These are phyloP conservation scores for Patella pellucida DNA, from an alignment of 2,888 invertebrate species.

Conservation along the genomic window DNA sequence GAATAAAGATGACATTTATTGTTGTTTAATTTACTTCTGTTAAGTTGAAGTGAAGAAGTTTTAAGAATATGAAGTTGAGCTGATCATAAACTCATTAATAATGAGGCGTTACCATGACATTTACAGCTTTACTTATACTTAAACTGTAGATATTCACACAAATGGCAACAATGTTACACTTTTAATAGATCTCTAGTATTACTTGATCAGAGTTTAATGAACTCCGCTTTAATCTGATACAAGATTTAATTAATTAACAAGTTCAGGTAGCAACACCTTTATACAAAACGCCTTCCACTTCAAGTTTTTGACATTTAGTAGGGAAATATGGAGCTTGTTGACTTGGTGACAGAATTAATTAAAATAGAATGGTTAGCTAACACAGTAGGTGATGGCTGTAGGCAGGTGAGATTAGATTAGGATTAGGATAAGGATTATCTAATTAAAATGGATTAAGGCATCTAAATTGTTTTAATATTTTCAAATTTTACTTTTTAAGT, in stretches of 20 bases:
- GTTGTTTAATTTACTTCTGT: neutral
- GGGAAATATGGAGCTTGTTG: too few relatives aligned
- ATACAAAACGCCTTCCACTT: neutral
- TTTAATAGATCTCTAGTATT: neutral
- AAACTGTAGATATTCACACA: neutral
- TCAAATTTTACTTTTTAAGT: too few relatives aligned
- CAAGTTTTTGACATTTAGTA: neutral
- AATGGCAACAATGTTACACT: neutral
- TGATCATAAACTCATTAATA: neutral
- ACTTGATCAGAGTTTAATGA: too few relatives aligned
- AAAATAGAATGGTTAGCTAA: too few relatives aligned
- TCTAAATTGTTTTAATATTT: too few relatives aligned
- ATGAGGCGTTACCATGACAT: neutral
- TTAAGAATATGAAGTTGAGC: neutral
- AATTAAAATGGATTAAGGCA: too few relatives aligned
- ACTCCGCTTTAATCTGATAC: neutral
- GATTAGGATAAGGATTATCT: too few relatives aligned
- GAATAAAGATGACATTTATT: neutral
- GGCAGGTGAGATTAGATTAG: too few relatives aligned
- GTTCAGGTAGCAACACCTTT: neutral
- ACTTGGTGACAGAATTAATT: too few relatives aligned
- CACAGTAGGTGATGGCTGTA: too few relatives aligned
- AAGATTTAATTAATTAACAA: conserved; percentile 3
- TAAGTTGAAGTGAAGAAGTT: neutral
- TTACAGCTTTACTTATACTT: neutral